Evolutionary conservation across 2,113 vertebrate species (phyloP).

Genomic region (Sakesphorus luctuosus): DNA sequence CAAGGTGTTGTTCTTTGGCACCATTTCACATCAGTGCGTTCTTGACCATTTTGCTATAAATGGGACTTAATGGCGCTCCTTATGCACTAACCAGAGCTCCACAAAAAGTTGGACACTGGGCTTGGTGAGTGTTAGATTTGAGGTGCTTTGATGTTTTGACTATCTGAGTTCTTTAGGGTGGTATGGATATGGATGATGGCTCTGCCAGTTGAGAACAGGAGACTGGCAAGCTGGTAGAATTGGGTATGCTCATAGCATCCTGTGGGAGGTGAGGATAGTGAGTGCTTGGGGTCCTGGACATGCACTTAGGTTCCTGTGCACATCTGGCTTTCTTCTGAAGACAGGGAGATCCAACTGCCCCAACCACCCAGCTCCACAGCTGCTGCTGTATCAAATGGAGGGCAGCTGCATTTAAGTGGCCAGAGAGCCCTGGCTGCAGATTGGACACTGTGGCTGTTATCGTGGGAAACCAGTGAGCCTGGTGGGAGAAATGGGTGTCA

Average conservation of each 20-base stretch:
- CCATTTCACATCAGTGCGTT: neutral
- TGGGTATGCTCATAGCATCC: neutral
- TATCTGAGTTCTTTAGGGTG: neutral
- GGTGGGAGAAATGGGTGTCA: neutral
- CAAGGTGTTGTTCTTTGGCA: neutral
- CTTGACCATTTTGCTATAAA: neutral
- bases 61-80: neutral
- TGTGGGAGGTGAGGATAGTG: neutral
- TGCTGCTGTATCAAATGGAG: neutral
- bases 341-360: neutral
- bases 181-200: neutral
- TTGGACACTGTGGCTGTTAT: fast-evolving
- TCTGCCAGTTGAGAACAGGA: neutral
- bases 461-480: neutral
- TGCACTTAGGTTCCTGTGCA: neutral
- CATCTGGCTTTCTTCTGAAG: neutral
- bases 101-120: neutral
- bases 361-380: neutral
- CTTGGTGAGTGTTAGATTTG: neutral
- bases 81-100: neutral
- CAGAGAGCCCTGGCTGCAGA: neutral
- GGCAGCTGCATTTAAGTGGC: neutral
- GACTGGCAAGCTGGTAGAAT: neutral
- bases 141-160: neutral
- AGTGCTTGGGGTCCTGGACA: neutral